A percentile compares a stretch with the other conserved stretches of the same genome.
These are phyloP conservation scores for Drosophila quadrilineata DNA, from an alignment of 1,140 invertebrate species.

Conservation along the genomic window DNA sequence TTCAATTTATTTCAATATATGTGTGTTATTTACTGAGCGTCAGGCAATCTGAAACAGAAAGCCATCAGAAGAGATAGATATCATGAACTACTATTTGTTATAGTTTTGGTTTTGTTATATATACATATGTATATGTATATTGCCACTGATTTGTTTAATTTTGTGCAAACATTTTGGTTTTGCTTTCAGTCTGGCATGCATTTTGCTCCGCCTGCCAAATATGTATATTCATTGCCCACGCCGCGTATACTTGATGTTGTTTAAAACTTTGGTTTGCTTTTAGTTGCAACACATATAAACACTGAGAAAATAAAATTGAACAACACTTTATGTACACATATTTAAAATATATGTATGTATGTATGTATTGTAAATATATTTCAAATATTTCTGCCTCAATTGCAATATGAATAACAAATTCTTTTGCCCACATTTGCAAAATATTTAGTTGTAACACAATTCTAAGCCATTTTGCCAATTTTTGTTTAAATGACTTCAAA, in stretches of 20 bases:
- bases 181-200: slow-evolving; percentile 6
- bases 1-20: not conserved
- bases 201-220: slow-evolving; percentile 35
- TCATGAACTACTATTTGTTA: slow-evolving; percentile 14
- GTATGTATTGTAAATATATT: slow-evolving; percentile 8
- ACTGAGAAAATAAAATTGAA: slow-evolving; percentile 40
- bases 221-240: slow-evolving; percentile 55
- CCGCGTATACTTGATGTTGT: slow-evolving; percentile 48
- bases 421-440: slow-evolving; percentile 17
- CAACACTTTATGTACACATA: no score
- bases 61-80: slow-evolving; percentile 28
- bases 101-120: slow-evolving; percentile 7
- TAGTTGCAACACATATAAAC: slow-evolving; percentile 47
- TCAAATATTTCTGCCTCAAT: slow-evolving; percentile 23
- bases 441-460: no score
- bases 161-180: slow-evolving; percentile 11
- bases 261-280: slow-evolving; percentile 52
- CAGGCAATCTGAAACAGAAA: not conserved
- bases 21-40: not conserved
- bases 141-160: slow-evolving; percentile 27
- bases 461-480: slow-evolving; percentile 18
- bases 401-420: slow-evolving; percentile 42
- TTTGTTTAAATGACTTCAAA: slow-evolving; percentile 69
- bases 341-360: slow-evolving; percentile 2
- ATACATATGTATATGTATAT: no score